These are phyloP conservation scores for Empidonax alnorum DNA, from an alignment of 2,113 vertebrate species.

Conservation along the genomic window DNA sequence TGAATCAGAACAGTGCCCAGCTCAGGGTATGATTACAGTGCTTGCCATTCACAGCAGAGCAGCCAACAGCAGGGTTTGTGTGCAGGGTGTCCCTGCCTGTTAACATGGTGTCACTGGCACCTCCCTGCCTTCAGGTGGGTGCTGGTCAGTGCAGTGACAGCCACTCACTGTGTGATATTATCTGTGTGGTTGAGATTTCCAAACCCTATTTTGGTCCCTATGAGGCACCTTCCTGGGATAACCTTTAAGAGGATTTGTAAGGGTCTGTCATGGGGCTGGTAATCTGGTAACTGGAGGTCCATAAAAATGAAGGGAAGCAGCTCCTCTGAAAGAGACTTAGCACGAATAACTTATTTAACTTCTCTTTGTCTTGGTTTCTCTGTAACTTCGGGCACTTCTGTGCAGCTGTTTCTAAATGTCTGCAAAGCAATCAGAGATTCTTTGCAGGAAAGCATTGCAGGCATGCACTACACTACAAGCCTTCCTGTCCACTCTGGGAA, in stretches of 20 bases:
- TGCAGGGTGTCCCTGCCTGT: neutral
- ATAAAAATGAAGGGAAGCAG: neutral
- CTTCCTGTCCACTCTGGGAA: neutral
- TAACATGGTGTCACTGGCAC: neutral
- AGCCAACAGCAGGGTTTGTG: neutral
- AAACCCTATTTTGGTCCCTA: neutral
- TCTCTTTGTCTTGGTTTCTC: conserved; percentile 4
- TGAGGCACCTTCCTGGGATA: neutral
- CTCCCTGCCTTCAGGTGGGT: neutral
- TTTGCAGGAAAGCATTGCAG: neutral
- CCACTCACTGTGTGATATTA: neutral
- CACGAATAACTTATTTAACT: neutral
- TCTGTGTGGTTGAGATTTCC: neutral
- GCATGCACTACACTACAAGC: neutral
- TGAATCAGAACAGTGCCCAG: neutral
- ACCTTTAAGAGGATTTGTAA: neutral
- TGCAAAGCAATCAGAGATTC: neutral
- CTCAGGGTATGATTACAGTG: neutral
- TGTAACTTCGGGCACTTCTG: neutral
- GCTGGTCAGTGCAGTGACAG: neutral
- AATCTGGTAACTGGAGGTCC: neutral
- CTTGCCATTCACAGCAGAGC: rapidly evolving
- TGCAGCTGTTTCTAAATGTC: neutral
- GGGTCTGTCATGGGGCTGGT: neutral
- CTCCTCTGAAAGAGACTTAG: neutral